Evolutionary conservation across 2,888 invertebrate species (phyloP), one percentile per base, ranked within the genome.

Genomic region (Atethmia centrago): DNA sequence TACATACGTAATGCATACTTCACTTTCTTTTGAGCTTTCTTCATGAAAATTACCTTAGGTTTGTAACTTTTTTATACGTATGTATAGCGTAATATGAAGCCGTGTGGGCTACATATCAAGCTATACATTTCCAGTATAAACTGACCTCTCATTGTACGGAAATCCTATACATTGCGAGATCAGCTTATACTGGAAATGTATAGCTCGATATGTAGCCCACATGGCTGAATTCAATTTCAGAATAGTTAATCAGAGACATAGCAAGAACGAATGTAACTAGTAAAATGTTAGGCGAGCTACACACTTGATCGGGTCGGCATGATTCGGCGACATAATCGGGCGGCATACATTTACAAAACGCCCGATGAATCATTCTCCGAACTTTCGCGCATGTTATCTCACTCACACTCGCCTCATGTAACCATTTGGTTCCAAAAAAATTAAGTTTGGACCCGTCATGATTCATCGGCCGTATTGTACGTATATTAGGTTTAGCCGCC

Each of bases 1-100:
- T 21, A 61, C 62, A 69, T 75, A 71, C 31, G 65, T 66, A 58
- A 76, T 71, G 47, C 56, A 55, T 53, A 55, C 74, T 83, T 81
- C 49, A 82, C 70, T 71, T 64, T 73, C 25, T 56, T 81, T 77
- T 67, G 70, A 61, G 42, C 49, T 69, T 66, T 53, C 28, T 55
- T 69, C 40, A 59, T 66, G 68, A 63, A 66, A 71, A 71, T 75
- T 69, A 61, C 42, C 10, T 25, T 10, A 25, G 14, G 14, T 53
- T 25, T 14, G 51, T 21, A 31, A 67, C 3, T 53, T 62, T 64
- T 74, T 70, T 69, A 55, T 28, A 21, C 14, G 14, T 16, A 47
- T 10, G 3, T n/a, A 67, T n/a, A n/a, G n/a, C n/a, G n/a, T n/a
- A n/a, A n/a, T n/a, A n/a, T n/a, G n/a, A n/a, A n/a, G n/a, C n/a